Evolutionary conservation across 1,140 invertebrate species (phyloP).

Genomic region (Teleogryllus occipitalis): DNA sequence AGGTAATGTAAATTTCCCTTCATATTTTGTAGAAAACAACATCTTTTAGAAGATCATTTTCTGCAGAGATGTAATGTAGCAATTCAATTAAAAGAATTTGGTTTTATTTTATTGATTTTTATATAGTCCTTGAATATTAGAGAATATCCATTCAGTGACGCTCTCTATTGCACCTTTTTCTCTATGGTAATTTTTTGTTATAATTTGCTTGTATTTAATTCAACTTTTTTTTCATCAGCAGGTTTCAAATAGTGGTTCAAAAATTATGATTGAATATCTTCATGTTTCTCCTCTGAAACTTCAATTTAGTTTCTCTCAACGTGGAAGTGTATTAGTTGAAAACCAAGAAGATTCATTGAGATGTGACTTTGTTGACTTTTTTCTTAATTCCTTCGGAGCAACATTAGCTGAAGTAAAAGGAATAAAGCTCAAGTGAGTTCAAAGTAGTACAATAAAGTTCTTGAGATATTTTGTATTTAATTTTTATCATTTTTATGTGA

Average conservation of each 20-base stretch:
- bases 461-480: too few relatives aligned
- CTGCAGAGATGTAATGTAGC: neutral
- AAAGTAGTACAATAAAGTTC: too few relatives aligned
- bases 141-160: too few relatives aligned
- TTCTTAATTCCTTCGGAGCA: slow-evolving; percentile 51
- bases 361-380: slow-evolving; percentile 43
- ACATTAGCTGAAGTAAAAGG: slow-evolving; percentile 54
- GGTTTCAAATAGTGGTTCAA: slow-evolving; percentile 11
- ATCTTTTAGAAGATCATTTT: neutral
- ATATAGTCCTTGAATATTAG: too few relatives aligned
- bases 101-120: too few relatives aligned
- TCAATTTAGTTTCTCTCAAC: slow-evolving; percentile 56
- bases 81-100: neutral
- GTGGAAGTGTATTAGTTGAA: slow-evolving; percentile 40
- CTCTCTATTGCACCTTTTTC: neutral
- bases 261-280: slow-evolving; percentile 50
- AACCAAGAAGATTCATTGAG: slow-evolving; percentile 33
- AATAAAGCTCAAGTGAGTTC: slow-evolving; percentile 49
- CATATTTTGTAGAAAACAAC: neutral
- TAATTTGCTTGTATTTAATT: neutral
- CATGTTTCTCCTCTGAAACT: slow-evolving; percentile 61
- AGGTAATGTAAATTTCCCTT: slow-evolving; percentile 29
- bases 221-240: neutral
- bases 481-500: too few relatives aligned
- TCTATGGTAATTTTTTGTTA: neutral